These are phyloP conservation scores for Boulengeromyrus knoepffleri DNA, from an alignment of 2,113 vertebrate genomes.

Conservation along the genomic window DNA sequence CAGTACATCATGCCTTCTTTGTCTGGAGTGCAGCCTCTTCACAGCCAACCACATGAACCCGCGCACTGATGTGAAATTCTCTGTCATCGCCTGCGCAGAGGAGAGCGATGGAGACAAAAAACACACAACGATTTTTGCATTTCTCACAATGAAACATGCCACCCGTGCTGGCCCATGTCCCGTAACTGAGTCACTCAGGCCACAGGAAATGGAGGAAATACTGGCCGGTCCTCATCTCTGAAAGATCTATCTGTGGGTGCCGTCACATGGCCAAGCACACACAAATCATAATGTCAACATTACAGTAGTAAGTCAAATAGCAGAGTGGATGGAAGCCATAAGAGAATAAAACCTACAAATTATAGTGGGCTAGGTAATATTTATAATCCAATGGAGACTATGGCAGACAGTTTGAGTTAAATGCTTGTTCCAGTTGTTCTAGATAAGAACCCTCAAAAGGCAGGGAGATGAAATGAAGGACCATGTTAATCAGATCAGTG, in stretches of 20 bases:
- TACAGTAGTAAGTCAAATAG: not conserved
- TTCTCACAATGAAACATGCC: not conserved
- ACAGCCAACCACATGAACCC: not conserved
- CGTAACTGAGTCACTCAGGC: not conserved
- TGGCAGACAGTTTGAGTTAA: not conserved
- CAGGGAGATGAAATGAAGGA: not conserved
- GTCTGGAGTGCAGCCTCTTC: conserved; percentile 10
- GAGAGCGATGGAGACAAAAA: not conserved
- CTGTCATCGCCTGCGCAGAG: not conserved
- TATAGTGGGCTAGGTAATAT: not conserved
- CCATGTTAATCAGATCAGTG: not conserved
- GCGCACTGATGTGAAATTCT: not conserved
- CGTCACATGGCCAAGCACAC: not conserved
- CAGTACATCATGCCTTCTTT: conserved; percentile 36
- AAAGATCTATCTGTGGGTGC: not conserved
- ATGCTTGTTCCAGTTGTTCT: not conserved
- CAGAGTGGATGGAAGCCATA: not conserved
- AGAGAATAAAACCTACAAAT: not conserved
- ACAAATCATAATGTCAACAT: not conserved
- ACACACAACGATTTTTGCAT: not conserved
- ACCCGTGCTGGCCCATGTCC: not conserved
- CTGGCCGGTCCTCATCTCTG: not conserved
- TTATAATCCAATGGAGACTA: not conserved
- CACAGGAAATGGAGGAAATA: not conserved
- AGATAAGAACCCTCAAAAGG: not conserved